Conservation (phyloP, 2,113 vertebrate genomes). For the Oceanodroma tethys region DNA sequence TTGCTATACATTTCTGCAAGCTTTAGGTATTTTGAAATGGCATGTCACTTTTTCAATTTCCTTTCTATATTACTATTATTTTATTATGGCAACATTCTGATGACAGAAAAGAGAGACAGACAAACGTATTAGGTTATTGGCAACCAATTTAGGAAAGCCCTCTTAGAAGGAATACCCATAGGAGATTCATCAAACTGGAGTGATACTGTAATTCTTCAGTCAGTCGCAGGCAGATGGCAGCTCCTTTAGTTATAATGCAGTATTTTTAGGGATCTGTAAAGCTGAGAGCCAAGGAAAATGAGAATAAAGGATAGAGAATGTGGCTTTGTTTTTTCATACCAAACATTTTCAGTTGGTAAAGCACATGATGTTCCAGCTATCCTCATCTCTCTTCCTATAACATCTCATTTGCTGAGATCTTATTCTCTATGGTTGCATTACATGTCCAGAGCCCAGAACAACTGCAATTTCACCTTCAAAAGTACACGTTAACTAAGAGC, state of each 20-base stretch:
- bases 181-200: neutral
- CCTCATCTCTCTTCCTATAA: neutral
- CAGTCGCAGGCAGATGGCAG: neutral
- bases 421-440: neutral
- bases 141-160: neutral
- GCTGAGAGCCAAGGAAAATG: constrained; percentile 5
- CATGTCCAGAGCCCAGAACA: neutral
- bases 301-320: neutral
- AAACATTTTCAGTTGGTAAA: constrained; percentile 10
- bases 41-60: neutral
- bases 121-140: neutral
- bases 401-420: constrained; percentile 38
- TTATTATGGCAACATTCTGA: neutral
- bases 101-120: neutral
- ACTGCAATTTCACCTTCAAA: neutral
- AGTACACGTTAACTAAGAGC: neutral
- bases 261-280: neutral
- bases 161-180: neutral
- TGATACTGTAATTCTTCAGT: neutral
- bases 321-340: constrained; percentile 10
- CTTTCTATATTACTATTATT: neutral
- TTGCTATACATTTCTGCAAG: neutral
- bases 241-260: neutral
- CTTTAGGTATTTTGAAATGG: neutral
- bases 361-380: constrained; percentile 32